Evolutionary conservation across 1,140 invertebrate genomes (phyloP).

Genomic region (Bombus superbus): DNA sequence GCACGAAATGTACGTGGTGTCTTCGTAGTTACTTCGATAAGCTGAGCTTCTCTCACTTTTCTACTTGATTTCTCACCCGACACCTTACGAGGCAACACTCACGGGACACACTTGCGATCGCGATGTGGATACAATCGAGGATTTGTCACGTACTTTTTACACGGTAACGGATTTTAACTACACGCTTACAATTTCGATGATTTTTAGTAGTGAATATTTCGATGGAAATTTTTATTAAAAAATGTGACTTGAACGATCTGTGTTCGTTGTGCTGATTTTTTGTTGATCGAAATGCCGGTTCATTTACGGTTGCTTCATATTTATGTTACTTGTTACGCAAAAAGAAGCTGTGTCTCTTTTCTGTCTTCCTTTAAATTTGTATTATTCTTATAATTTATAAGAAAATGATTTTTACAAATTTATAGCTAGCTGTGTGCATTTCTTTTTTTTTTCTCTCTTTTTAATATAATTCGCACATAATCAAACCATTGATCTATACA

Average conservation of each 20-base stretch:
- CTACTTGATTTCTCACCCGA: slow-evolving; percentile 4
- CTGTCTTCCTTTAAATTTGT: background rate
- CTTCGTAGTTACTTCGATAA: slow-evolving; percentile 20
- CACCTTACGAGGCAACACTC: slow-evolving; percentile 1
- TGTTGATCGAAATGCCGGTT: background rate
- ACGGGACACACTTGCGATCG: background rate
- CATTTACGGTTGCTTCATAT: background rate
- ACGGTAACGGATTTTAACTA: slow-evolving; percentile 36
- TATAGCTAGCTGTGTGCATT: background rate
- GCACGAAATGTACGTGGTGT: slow-evolving; percentile 48
- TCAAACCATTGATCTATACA: background rate
- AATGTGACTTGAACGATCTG: background rate
- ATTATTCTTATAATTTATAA: no score
- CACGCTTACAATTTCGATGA: slow-evolving; percentile 40
- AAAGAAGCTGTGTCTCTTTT: background rate
- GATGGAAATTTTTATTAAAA: no score
- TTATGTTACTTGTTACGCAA: background rate
- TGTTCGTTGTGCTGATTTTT: background rate
- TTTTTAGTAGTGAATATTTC: slow-evolving; percentile 2
- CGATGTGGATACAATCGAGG: slow-evolving; percentile 21
- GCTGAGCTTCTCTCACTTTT: slow-evolving; percentile 1
- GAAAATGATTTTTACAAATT: background rate
- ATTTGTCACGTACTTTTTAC: slow-evolving; percentile 10
- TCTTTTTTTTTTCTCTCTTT: background rate
- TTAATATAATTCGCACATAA: background rate